phyloP scores from a whole-genome alignment of 2,888 invertebrate species.

The Drosophila setosimentum region DNA sequence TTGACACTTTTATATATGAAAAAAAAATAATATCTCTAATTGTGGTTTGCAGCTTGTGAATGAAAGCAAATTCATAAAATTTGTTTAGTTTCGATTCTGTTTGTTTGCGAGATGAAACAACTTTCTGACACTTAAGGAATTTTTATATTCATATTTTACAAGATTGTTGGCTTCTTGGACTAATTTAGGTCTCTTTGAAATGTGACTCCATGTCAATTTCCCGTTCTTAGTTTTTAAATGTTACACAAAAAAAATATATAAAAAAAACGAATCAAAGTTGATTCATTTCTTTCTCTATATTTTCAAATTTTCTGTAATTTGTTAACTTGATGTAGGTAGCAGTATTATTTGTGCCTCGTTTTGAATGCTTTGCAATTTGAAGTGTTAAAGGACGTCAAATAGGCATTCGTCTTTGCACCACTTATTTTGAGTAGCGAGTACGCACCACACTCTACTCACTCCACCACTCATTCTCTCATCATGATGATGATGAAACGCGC shows the following conservation, averaged over 20 bases:
- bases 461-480: constrained; percentile 14
- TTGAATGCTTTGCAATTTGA: constrained; percentile 9
- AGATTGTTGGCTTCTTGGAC: neutral
- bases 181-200: neutral
- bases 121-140: neutral
- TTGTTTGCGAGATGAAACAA: neutral
- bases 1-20: neutral
- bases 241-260: neutral
- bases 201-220: neutral
- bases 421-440: neutral
- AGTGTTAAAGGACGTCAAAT: constrained; percentile 7
- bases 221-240: neutral
- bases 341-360: neutral
- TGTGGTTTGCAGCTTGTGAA: neutral
- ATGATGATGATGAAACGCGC: constrained; percentile 42
- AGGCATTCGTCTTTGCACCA: constrained; percentile 6
- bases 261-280: neutral
- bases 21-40: neutral
- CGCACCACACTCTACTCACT: neutral
- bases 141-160: neutral
- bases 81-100: neutral
- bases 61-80: neutral
- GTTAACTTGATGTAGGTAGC: neutral
- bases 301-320: neutral
- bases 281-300: neutral